Conservation (phyloP, 2,888 invertebrate genomes). For the Onchidella celtica region DNA sequence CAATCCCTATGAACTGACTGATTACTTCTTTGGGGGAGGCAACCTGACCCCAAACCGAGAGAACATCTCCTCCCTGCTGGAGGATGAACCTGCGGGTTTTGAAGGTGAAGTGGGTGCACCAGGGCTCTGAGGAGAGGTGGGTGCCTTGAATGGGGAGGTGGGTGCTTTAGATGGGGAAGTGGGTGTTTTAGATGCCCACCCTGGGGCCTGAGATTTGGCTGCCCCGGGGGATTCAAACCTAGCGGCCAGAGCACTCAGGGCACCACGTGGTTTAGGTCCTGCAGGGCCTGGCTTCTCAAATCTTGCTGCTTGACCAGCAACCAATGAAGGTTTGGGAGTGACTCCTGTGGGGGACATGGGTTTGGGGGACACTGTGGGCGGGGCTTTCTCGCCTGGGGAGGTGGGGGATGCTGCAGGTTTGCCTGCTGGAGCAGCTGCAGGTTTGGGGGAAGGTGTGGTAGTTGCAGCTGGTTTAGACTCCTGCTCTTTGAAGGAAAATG, state of each 20-base stretch:
- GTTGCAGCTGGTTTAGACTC: no score
- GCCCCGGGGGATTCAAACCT: conserved; percentile 18
- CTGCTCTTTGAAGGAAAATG: neutral
- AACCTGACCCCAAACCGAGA: conserved; percentile 42
- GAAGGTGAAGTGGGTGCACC: neutral
- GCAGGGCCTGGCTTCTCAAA: conserved; percentile 14
- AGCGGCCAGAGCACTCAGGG: conserved; percentile 15
- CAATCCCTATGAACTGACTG: neutral
- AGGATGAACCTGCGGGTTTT: neutral
- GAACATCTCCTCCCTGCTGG: conserved; percentile 43
- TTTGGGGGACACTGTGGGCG: conserved; percentile 13
- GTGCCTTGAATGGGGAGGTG: neutral
- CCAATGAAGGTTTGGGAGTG: conserved; percentile 35
- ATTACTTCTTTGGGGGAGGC: conserved; percentile 41
- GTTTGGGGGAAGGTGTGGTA: neutral
- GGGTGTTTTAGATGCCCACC: no score
- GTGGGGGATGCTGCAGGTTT: neutral
- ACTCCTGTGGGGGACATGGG: conserved; percentile 10
- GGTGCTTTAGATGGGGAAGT: neutral
- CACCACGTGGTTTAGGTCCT: conserved; percentile 3
- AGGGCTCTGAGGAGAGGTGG: neutral
- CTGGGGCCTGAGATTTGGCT: neutral
- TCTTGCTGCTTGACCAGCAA: conserved; percentile 29
- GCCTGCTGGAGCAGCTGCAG: neutral
- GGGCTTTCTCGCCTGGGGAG: neutral